These are phyloP conservation scores for Biston stratarius DNA, from an alignment of 2,888 invertebrate species.

Conservation along the genomic window DNA sequence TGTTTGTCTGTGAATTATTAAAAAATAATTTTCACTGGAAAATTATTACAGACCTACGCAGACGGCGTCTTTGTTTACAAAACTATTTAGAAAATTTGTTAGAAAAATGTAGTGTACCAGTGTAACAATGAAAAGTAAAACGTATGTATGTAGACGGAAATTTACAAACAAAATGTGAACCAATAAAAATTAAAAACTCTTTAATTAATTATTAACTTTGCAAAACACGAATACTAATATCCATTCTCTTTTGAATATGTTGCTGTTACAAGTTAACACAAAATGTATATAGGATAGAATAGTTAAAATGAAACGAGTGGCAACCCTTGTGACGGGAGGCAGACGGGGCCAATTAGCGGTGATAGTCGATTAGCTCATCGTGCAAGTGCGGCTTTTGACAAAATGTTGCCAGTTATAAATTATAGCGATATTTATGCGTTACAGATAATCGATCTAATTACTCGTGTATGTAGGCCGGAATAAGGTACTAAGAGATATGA, in stretches of 20 bases:
- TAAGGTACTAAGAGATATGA: constrained; percentile 3
- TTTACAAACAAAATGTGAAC: too few species aligned
- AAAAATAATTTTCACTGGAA: too few species aligned
- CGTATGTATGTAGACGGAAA: too few species aligned
- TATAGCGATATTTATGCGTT: constrained; percentile 74
- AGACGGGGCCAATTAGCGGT: constrained; percentile 83
- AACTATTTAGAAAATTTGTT: too few species aligned
- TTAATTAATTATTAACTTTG: not conserved
- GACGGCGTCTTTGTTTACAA: too few species aligned
- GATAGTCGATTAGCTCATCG: constrained; percentile 87
- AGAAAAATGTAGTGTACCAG: too few species aligned
- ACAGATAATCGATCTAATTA: constrained; percentile 72
- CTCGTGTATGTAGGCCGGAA: constrained; percentile 8
- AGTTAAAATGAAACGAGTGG: not conserved
- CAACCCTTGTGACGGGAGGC: constrained; percentile 42
- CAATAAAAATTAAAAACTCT: not conserved
- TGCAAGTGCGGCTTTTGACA: constrained; percentile 84
- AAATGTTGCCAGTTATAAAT: constrained; percentile 80
- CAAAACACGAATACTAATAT: not conserved
- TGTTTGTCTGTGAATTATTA: too few species aligned
- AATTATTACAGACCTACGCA: too few species aligned
- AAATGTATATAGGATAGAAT: not conserved
- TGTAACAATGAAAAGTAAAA: too few species aligned
- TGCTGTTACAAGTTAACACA: not conserved
- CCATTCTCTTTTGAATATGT: not conserved